Evolutionary conservation across 2,888 invertebrate genomes (phyloP), one percentile per base, ranked within the genome.

Genomic region (Perizoma flavofasciatum): DNA sequence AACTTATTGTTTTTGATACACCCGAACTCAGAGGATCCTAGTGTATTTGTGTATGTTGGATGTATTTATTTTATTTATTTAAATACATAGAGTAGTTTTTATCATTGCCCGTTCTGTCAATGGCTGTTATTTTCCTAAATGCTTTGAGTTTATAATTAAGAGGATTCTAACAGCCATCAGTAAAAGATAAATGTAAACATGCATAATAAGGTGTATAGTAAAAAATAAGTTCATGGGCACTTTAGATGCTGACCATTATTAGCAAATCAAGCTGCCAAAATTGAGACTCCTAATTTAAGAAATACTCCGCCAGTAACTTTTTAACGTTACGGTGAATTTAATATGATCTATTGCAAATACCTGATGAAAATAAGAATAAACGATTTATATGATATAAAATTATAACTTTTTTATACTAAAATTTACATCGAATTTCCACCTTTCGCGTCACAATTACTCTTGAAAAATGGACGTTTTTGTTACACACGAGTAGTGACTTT

Each of bases 401-500:
- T 41, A 41, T 37, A 11, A 11, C 4, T 37, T 10, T 48, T 8
- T 11, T 11, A 37, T 45, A 43, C 11, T 46, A 22, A 6, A 33
- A 5, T 9, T 33, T 33, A 51, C 6, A 35, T 34, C 35, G n/a
- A 41, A 8, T 48, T 9, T 10, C 41, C 39, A 45, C 46, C 34
- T 69, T 73, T 74, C 59, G 70, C 74, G 67, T 79, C 79, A 80
- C 80, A 81, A 82, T 82, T 79, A 81, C 73, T 76, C 78, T 73
- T 80, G 81, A 80, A 86, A 37, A 82, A 86, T 88, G 89, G 89
- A 89, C 89, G 88, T 84, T 67, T 78, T 76, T 71, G 35, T 46
- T 80, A 78, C 78, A 39, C 34, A 55, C 46, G 53, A 63, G 39
- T 47, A 22, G 53, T 61, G 79, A 76, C 70, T 79, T 78, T 78